Conservation (phyloP, 2,797 vertebrate species). For the Sebastes taczanowskii region DNA sequence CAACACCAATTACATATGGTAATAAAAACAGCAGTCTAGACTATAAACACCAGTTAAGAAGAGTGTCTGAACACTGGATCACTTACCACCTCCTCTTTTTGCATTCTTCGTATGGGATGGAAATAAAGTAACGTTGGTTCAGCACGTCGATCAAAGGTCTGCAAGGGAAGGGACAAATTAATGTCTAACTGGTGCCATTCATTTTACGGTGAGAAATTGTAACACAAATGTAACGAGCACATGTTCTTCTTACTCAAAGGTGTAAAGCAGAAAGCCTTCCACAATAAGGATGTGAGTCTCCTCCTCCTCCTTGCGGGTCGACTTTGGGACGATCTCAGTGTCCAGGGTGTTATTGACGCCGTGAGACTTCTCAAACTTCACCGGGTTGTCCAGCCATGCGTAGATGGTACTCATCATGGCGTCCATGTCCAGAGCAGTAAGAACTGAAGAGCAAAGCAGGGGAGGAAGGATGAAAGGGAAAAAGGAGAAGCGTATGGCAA, state of each 20-base stretch:
- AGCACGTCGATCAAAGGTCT: conserved; percentile 92
- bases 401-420: conserved; percentile 94
- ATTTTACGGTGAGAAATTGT: neutral
- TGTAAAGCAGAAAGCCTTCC: conserved; percentile 93
- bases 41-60: neutral
- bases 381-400: conserved; percentile 89
- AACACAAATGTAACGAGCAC: neutral
- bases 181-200: neutral
- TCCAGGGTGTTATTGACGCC: conserved; percentile 88
- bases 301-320: conserved; percentile 75
- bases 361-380: conserved; percentile 95
- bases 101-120: conserved; percentile 95
- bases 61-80: neutral
- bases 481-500: conserved; percentile 1
- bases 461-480: neutral
- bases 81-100: conserved; percentile 92
- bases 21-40: neutral
- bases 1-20: neutral
- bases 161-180: neutral
- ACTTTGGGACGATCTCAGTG: conserved; percentile 75
- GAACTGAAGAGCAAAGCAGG: conserved; percentile 75
- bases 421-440: conserved; percentile 92
- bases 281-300: conserved; percentile 90
- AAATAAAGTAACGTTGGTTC: conserved; percentile 91
- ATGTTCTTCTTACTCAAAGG: conserved; percentile 80